Evolutionary conservation across 2,888 invertebrate species (phyloP).

Genomic region (Ophion ventricosus): DNA sequence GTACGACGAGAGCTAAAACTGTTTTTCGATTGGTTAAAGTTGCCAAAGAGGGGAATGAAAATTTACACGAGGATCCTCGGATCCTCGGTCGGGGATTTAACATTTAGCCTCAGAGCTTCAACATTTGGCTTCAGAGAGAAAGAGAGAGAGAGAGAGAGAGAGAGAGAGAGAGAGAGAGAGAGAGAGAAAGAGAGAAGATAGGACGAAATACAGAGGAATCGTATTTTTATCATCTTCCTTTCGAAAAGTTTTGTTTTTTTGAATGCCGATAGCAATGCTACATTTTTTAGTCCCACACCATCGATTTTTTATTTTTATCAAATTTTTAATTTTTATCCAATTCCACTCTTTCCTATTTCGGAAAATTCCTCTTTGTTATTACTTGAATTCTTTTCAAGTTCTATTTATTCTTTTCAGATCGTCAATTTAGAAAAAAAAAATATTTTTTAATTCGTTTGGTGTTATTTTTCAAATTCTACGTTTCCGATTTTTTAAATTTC

Average conservation of each 20-base stretch:
- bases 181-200: constrained; percentile 48
- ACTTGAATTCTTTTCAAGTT: no score
- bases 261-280: neutral
- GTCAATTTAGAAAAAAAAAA: neutral
- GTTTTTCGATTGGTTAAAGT: constrained; percentile 75
- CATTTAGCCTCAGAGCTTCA: constrained; percentile 8
- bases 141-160: constrained; percentile 33
- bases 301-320: neutral
- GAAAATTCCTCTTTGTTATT: neutral
- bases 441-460: no score
- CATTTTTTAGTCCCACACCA: neutral
- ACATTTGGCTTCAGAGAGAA: neutral
- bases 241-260: neutral
- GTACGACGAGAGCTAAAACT: constrained; percentile 61
- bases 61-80: constrained; percentile 30
- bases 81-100: constrained; percentile 33
- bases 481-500: no score
- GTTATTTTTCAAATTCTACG: neutral
- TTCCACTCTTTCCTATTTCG: neutral
- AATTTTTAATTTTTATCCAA: neutral
- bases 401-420: no score
- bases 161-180: constrained; percentile 11
- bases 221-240: neutral
- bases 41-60: constrained; percentile 61
- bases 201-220: constrained; percentile 12